Evolutionary conservation across 2,888 invertebrate species (phyloP).

Genomic region (Brenthis daphne): DNA sequence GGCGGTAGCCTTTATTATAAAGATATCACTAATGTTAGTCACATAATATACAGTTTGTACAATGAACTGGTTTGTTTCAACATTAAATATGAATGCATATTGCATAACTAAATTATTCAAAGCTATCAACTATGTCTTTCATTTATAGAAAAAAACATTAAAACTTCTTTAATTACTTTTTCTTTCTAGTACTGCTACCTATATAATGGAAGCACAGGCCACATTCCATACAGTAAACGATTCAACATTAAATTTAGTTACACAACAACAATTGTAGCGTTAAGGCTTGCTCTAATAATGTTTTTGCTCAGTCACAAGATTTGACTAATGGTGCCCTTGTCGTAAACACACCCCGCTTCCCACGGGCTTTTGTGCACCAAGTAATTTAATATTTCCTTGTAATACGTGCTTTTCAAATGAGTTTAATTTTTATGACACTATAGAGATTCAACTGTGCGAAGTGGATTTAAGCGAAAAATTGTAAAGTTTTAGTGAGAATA

Average conservation of each 20-base stretch:
- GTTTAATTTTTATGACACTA: slow-evolving; percentile 40
- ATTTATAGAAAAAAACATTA: background rate
- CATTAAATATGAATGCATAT: no score
- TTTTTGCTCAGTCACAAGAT: slow-evolving; percentile 68
- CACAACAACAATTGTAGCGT: slow-evolving; percentile 45
- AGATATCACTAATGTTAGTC: no score
- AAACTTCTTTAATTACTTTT: slow-evolving; percentile 9
- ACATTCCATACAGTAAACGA: slow-evolving; percentile 34
- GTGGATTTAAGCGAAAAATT: slow-evolving; percentile 1
- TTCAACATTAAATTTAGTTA: slow-evolving; percentile 43
- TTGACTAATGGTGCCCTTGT: slow-evolving; percentile 72
- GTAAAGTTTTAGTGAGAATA: slow-evolving; percentile 1
- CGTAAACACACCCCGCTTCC: slow-evolving; percentile 60
- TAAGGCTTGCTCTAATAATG: slow-evolving; percentile 46
- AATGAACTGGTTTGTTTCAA: no score
- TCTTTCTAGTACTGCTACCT: no score
- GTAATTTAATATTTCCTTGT: slow-evolving; percentile 40
- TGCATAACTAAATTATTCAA: no score
- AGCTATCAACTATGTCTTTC: no score
- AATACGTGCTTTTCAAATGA: slow-evolving; percentile 42
- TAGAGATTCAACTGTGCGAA: slow-evolving; percentile 17
- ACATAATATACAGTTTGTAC: no score
- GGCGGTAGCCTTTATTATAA: no score
- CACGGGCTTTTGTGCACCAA: slow-evolving; percentile 49
- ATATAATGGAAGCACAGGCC: no score